These are phyloP conservation scores for Xenus cinereus DNA, from an alignment of 2,113 vertebrate species.

Conservation along the genomic window DNA sequence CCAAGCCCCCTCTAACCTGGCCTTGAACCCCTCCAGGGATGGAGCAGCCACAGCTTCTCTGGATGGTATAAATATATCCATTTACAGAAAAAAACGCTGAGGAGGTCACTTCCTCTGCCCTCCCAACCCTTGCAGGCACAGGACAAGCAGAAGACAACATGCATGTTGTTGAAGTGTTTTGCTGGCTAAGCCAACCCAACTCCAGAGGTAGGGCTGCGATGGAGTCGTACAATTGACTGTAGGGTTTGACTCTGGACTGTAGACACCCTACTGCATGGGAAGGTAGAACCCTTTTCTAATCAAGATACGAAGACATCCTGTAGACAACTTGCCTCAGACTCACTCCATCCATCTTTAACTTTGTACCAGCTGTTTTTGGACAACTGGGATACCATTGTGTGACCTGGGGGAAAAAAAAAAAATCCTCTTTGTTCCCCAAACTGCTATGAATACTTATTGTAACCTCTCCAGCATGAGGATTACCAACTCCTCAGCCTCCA, in stretches of 20 bases:
- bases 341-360: background rate
- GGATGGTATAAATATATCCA: background rate
- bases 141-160: background rate
- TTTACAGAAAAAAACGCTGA: background rate
- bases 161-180: fast-evolving
- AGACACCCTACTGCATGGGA: background rate
- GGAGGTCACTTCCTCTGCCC: background rate
- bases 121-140: background rate
- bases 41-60: too few relatives aligned
- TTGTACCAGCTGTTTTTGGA: background rate
- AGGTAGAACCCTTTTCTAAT: background rate
- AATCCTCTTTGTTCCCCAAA: background rate
- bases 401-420: background rate
- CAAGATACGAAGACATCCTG: background rate
- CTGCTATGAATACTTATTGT: background rate
- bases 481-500: background rate
- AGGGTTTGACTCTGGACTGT: background rate
- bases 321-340: background rate
- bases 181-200: background rate
- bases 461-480: background rate
- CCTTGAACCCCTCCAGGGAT: too few relatives aligned
- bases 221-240: background rate
- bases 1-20: too few relatives aligned
- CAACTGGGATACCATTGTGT: too few relatives aligned
- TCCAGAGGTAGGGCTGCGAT: background rate